A percentile compares a stretch with the other conserved stretches of the same genome.
phyloP scores from a whole-genome alignment of 1,140 invertebrate genomes.

The Lanistes nyassanus region DNA sequence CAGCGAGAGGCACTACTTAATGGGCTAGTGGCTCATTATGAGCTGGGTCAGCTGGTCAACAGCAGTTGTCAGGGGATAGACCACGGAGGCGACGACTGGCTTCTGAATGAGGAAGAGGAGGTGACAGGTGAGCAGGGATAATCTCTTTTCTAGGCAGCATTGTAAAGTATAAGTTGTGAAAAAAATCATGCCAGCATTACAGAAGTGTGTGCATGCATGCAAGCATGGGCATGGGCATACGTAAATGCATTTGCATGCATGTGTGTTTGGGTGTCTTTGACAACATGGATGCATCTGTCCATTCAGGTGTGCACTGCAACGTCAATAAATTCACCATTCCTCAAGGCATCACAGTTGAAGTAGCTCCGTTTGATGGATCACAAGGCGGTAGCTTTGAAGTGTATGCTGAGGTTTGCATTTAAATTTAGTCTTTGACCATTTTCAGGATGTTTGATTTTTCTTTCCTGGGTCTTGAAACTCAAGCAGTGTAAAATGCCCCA shows the following conservation, averaged over 20 bases:
- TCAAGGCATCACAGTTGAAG: slow-evolving; percentile 14
- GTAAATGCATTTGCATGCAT: too few relatives aligned
- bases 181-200: too few relatives aligned
- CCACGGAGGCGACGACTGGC: slow-evolving; percentile 52
- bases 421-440: too few relatives aligned
- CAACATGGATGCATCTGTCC: neutral
- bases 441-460: too few relatives aligned
- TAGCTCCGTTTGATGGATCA: slow-evolving; percentile 7
- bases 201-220: too few relatives aligned
- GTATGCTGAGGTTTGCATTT: slow-evolving; percentile 3
- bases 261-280: neutral
- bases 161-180: neutral
- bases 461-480: too few relatives aligned
- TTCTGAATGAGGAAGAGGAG: slow-evolving; percentile 30
- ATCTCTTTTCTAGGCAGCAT: neutral
- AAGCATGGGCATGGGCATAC: too few relatives aligned
- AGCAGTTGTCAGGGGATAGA: slow-evolving; percentile 46
- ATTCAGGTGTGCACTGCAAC: slow-evolving; percentile 23
- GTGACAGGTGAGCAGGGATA: slow-evolving; percentile 34
- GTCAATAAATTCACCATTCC: slow-evolving; percentile 13
- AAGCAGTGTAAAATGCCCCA: too few relatives aligned
- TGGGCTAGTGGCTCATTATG: slow-evolving; percentile 53
- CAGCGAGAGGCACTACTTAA: slow-evolving; percentile 40
- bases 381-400: neutral
- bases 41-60: slow-evolving; percentile 40